A percentile compares a stretch with the other conserved stretches of the same genome.
Evolutionary conservation across 2,113 vertebrate species (phyloP).

Genomic region (Orycteropus afer): DNA sequence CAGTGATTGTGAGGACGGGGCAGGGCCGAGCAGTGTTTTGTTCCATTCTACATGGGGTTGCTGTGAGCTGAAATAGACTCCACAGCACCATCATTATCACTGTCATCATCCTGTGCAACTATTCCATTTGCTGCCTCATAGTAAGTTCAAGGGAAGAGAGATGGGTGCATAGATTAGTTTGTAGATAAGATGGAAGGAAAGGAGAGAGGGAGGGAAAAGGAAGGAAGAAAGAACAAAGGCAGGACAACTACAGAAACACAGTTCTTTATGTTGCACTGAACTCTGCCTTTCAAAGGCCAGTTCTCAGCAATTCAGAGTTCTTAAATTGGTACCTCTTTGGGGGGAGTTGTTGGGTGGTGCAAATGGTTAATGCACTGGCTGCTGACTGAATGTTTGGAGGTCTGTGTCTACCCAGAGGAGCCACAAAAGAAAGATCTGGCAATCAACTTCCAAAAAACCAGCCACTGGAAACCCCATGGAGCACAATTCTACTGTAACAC

Average conservation of each 20-base stretch:
- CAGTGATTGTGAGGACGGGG: too few species aligned
- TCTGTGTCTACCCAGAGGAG: background rate
- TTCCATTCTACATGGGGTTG: too few species aligned
- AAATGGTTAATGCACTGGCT: background rate
- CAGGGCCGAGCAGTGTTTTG: too few species aligned
- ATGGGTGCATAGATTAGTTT: too few species aligned
- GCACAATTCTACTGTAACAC: background rate
- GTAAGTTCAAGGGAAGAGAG: background rate
- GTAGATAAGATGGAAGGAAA: background rate
- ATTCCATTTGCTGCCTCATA: background rate
- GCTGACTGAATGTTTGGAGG: background rate
- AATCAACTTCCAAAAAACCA: background rate
- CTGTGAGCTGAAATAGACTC: too few species aligned
- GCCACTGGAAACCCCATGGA: background rate
- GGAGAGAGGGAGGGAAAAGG: background rate
- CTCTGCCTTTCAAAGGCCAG: background rate
- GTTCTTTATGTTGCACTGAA: background rate
- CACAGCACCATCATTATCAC: too few species aligned
- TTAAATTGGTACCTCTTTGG: background rate
- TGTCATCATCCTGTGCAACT: background rate
- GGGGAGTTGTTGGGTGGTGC: background rate
- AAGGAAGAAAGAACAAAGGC: too few species aligned
- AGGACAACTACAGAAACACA: background rate
- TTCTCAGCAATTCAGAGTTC: background rate
- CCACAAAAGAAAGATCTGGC: background rate